Conservation (phyloP, 2,113 vertebrate species). For the Atrichornis clamosus region DNA sequence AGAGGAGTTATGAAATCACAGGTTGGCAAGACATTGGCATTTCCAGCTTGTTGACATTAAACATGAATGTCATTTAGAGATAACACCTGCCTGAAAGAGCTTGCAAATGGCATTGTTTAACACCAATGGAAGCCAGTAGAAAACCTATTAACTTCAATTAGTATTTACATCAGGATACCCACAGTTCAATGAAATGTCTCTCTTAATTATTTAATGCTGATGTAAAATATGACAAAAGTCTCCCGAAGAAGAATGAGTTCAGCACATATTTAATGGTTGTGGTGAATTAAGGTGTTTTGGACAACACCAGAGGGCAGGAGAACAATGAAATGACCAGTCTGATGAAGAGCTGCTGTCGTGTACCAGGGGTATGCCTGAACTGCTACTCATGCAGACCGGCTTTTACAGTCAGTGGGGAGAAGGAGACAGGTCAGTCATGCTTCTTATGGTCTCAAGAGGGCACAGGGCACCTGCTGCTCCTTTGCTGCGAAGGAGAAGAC, state of each 20-base stretch:
- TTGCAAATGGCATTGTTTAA: neutral
- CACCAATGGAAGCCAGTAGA: neutral
- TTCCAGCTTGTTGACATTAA: neutral
- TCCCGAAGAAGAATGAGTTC: neutral
- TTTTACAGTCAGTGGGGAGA: neutral
- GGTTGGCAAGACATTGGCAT: neutral
- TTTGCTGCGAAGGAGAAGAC: neutral
- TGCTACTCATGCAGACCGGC: neutral
- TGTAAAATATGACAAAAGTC: neutral
- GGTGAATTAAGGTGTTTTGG: neutral
- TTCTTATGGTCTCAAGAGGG: neutral
- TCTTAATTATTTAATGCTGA: neutral
- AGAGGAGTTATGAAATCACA: neutral
- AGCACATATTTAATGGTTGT: neutral
- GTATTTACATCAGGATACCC: neutral
- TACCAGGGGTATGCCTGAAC: neutral
- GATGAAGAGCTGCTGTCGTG: neutral
- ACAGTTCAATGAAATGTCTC: neutral
- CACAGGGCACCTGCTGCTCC: neutral
- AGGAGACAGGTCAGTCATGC: neutral
- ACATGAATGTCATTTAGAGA: neutral
- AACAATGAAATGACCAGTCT: neutral
- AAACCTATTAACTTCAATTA: neutral
- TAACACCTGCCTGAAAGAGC: neutral
- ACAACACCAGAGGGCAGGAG: neutral